These are phyloP conservation scores for Alitta virens DNA, from an alignment of 2,888 invertebrate genomes.

Conservation along the genomic window DNA sequence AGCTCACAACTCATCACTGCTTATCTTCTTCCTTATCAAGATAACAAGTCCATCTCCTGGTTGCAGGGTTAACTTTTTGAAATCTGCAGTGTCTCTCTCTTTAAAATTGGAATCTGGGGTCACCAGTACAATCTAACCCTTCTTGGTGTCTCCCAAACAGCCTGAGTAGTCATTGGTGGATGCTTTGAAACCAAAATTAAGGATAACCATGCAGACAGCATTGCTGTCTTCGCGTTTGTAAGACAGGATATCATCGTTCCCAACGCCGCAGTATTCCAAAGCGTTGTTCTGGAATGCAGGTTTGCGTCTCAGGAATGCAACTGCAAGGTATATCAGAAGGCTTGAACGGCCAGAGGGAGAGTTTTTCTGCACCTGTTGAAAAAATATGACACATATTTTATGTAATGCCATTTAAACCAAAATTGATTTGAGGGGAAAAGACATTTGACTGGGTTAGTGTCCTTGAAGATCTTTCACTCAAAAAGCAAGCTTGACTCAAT, in stretches of 20 bases:
- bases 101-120: not conserved
- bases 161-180: not conserved
- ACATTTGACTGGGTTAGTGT: too few species aligned
- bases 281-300: constrained; percentile 5
- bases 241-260: constrained; percentile 11
- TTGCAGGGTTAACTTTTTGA: not conserved
- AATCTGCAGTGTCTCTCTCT: not conserved
- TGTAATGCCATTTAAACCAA: not conserved
- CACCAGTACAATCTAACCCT: not conserved
- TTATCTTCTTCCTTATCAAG: too few species aligned
- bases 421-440: too few species aligned
- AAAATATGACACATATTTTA: not conserved
- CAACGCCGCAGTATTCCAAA: constrained; percentile 8
- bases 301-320: constrained; percentile 6
- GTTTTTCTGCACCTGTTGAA: constrained; percentile 6
- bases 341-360: constrained; percentile 1
- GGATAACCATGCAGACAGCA: not conserved
- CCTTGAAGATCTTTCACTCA: too few species aligned
- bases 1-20: too few species aligned
- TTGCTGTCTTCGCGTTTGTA: not conserved
- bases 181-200: not conserved
- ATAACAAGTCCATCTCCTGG: constrained; percentile 11
- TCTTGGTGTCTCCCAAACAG: not conserved
- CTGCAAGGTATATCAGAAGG: constrained; percentile 7
- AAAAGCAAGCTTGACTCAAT: not conserved